Evolutionary conservation across 2,888 invertebrate species (phyloP).

Genomic region (Lasioglossum oenotherae): DNA sequence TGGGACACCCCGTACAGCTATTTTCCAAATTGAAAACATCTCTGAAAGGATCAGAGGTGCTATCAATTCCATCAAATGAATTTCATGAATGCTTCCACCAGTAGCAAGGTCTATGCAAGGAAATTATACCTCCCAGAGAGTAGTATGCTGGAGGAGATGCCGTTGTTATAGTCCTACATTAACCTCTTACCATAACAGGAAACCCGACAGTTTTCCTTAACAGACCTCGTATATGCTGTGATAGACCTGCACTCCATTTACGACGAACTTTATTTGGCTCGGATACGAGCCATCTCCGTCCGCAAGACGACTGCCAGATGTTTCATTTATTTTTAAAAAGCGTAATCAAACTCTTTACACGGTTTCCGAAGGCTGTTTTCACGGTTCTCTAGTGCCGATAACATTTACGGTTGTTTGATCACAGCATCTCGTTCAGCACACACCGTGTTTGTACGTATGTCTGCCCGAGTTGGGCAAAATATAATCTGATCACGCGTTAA

Average conservation of each 20-base stretch:
- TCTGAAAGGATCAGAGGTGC: no score
- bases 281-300: background rate
- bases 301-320: background rate
- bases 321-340: background rate
- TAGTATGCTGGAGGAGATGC: background rate
- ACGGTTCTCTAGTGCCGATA: background rate
- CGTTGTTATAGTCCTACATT: background rate
- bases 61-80: background rate
- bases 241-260: background rate
- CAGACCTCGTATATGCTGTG: background rate
- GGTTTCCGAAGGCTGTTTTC: background rate
- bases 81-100: background rate
- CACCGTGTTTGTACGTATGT: background rate
- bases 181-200: background rate
- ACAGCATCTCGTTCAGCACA: background rate
- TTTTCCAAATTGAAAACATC: no score
- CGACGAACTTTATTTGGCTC: background rate
- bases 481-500: conserved; percentile 6
- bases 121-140: background rate
- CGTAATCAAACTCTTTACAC: background rate
- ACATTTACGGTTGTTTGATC: background rate
- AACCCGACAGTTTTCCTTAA: background rate
- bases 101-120: background rate
- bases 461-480: background rate
- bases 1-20: no score